Conservation (phyloP, 1,140 invertebrate species). For the Brachionus koreanus region DNA sequence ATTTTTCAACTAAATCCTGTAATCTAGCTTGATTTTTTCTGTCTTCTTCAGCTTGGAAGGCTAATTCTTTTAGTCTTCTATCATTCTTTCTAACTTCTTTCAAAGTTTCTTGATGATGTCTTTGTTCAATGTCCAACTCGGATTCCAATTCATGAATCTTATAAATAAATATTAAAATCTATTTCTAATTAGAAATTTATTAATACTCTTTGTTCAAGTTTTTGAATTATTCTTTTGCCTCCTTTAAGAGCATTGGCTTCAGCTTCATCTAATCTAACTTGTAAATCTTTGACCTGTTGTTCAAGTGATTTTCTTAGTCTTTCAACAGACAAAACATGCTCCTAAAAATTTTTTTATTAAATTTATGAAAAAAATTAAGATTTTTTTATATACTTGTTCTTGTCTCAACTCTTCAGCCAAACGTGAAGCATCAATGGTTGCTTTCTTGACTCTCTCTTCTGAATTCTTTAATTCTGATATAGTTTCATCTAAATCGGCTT, state of each 20-base stretch:
- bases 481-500: slow-evolving; percentile 63
- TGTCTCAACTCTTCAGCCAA: slow-evolving; percentile 94
- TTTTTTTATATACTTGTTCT: slow-evolving; percentile 67
- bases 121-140: slow-evolving; percentile 94
- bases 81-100: slow-evolving; percentile 73
- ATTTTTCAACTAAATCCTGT: slow-evolving; percentile 95
- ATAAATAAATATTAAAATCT: not conserved
- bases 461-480: slow-evolving; percentile 80
- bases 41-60: slow-evolving; percentile 93
- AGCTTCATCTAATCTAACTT: slow-evolving; percentile 88
- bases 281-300: slow-evolving; percentile 94
- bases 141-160: slow-evolving; percentile 75
- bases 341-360: not conserved
- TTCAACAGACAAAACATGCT: slow-evolving; percentile 94
- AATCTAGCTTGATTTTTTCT: slow-evolving; percentile 95
- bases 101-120: slow-evolving; percentile 75
- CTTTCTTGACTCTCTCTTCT: slow-evolving; percentile 84
- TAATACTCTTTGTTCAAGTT: slow-evolving; percentile 60
- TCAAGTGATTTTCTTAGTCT: slow-evolving; percentile 95
- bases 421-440: slow-evolving; percentile 86
- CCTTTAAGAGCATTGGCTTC: slow-evolving; percentile 94
- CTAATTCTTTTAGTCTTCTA: slow-evolving; percentile 66
- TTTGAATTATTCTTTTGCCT: slow-evolving; percentile 75
- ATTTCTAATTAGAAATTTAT: not conserved
- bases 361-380: not conserved